Conservation (phyloP, 2,888 invertebrate species). For the Oxystoma pomonae region DNA sequence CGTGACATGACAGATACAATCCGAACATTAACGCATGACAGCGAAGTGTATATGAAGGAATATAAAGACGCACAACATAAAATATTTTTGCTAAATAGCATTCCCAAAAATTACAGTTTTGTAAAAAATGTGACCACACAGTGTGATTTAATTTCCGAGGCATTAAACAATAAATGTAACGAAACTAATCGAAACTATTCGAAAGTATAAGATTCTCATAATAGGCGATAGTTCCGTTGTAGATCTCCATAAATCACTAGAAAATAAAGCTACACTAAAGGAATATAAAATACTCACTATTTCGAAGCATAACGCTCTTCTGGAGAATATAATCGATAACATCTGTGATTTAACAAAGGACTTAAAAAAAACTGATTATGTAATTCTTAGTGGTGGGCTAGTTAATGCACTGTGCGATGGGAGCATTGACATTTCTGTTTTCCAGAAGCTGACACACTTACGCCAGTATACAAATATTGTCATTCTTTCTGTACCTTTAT, state of each 20-base stretch:
- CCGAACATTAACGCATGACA: neutral
- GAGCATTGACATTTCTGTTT: neutral
- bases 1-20: neutral
- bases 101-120: no score
- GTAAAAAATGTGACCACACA: no score
- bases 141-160: neutral
- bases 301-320: neutral
- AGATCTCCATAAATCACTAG: neutral
- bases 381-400: neutral
- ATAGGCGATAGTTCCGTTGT: neutral
- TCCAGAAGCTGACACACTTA: neutral
- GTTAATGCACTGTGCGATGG: neutral
- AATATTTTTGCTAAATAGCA: neutral
- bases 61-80: neutral
- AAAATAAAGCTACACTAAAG: neutral
- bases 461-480: constrained; percentile 6
- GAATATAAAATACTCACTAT: neutral
- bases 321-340: neutral
- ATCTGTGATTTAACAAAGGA: neutral
- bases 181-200: neutral
- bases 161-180: neutral
- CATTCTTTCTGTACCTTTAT: constrained; percentile 4
- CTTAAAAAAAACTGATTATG: neutral
- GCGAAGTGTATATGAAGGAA: neutral
- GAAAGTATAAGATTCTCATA: no score